Evolutionary conservation across 2,888 invertebrate species (phyloP), one percentile per base, ranked within the genome.

Genomic region (Meta bourneti): DNA sequence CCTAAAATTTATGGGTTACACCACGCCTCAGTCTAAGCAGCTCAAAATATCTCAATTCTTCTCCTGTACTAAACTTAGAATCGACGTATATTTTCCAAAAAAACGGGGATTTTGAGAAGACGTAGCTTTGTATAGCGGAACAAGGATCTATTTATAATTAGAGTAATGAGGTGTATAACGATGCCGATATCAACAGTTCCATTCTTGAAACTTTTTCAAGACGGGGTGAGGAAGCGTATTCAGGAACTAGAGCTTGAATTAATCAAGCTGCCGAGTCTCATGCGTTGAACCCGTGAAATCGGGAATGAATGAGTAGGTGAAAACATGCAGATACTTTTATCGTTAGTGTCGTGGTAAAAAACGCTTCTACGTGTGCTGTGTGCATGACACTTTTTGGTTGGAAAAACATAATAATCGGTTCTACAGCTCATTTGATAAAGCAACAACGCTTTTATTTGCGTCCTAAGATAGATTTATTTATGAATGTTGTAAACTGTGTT

Each of bases 1-100:
- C 54, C 20, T 54, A 48, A 52, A 87, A 54, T 87, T 87, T 87
- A 79, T 54, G 87, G 71, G 71, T 71, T 79, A n/a, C 80, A 19
- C 74, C 48, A 6, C 75, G 72, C 20, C 48, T 75, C 72, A 13
- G 4, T 49, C 8, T 75, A 48, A 61, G 81, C 49, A 82, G 11
- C 82, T 72, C n/a, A 19, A 82, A 82, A 82, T 82, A 70, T 72
- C 70, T 19, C 34, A 49, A 51, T 20, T 52, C 82, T 71, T 69
- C 61, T 61, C 20, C 61, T 75, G 51, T 20, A 34, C 84, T 61
- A 75, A 74, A 75, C 75, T 84, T 84, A 84, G 84, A 48, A 34
- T 61, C 34, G 13, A 9, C 61, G 61, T 61, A 8, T 61, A 61
- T 61, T 61, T 61, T 61, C 16, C 61, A 9, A 61, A 61, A 61